phyloP scores from a whole-genome alignment of 2,797 vertebrate genomes.

The Xiphorhynchus erythropygius region DNA sequence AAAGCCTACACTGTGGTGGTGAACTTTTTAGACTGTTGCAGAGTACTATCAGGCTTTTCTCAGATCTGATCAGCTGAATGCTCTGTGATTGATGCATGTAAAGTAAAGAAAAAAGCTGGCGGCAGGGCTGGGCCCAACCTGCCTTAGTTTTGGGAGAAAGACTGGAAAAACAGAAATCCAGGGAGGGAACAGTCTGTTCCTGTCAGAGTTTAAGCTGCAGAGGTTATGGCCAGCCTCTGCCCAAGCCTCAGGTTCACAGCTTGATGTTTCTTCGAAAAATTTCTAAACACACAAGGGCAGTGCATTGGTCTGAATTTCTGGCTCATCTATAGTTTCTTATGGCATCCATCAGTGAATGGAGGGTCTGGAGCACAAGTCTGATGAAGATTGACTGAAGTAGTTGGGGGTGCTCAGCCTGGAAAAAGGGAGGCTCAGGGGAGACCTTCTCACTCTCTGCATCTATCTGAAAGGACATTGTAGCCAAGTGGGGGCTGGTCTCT shows the following conservation, averaged over 20 bases:
- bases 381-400: neutral
- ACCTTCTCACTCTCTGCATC: neutral
- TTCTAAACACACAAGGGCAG: neutral
- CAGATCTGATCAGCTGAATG: neutral
- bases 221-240: neutral
- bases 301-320: neutral
- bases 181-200: neutral
- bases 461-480: neutral
- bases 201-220: neutral
- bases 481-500: neutral
- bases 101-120: neutral
- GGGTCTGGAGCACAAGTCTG: neutral
- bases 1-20: accelerated
- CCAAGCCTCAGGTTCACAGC: neutral
- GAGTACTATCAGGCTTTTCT: neutral
- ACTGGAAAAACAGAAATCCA: neutral
- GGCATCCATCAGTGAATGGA: neutral
- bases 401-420: neutral
- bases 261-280: neutral
- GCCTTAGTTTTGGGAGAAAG: neutral
- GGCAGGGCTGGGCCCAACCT: neutral
- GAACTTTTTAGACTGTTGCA: neutral
- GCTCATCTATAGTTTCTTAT: neutral
- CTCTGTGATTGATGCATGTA: neutral
- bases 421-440: neutral